phyloP scores from a whole-genome alignment of 2,797 vertebrate genomes.

The Heteromormyrus szaboi region DNA sequence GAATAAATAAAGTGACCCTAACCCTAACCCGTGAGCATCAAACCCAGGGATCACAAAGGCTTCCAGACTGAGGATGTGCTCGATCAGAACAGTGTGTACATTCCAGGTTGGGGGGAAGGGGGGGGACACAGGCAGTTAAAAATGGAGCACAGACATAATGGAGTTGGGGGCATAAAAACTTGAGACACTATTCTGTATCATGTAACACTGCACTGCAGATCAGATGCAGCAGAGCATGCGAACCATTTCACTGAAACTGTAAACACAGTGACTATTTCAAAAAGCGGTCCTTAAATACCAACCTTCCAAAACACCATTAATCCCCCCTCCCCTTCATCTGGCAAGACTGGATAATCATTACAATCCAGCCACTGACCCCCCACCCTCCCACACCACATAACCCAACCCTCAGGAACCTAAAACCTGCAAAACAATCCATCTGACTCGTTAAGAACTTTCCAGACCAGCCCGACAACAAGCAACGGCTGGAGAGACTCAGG shows the following conservation, averaged over 20 bases:
- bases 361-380: background rate
- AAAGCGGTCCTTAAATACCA: background rate
- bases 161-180: background rate
- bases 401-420: background rate
- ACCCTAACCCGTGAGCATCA: background rate
- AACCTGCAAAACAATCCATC: background rate
- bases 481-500: background rate
- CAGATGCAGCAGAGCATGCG: background rate
- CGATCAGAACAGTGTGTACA: background rate
- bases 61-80: background rate
- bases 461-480: background rate
- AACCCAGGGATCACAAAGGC: background rate
- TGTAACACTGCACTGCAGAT: background rate
- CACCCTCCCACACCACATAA: background rate
- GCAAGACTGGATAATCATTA: background rate
- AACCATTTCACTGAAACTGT: background rate
- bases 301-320: background rate
- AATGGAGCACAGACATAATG: background rate
- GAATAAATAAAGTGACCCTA: background rate
- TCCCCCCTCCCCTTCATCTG: background rate
- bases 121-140: background rate
- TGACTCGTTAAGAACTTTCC: background rate
- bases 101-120: background rate
- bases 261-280: background rate
- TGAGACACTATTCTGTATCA: background rate